Base-by-base conservation (phyloP, 2,888 invertebrate genomes). In the Dicyrtomina minuta region DNA sequence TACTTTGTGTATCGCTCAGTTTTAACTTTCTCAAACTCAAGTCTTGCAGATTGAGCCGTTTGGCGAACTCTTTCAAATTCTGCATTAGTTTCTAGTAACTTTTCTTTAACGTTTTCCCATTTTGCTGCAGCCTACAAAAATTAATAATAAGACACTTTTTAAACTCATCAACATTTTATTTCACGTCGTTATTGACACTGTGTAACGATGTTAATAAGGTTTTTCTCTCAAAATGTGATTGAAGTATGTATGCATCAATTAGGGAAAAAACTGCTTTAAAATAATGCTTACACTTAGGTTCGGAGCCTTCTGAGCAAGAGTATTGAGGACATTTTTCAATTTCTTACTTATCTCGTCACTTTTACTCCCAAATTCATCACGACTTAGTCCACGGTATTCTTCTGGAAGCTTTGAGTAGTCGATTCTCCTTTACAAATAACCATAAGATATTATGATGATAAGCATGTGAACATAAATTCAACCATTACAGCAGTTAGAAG, bases 1-100 rank as follows among this genome's bases (percentile, higher is more conserved):
- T 99, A 99, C 78, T 91, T 88, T 79, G 94, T 93, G 79, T 93
- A 93, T 20, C 97, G 87, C 80, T 96, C 95, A 80, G 94, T 94
- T 80, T 96, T 95, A 3, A 97, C 90, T 83, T 90, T 90, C 80
- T 99, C 98, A 81, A 98, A 99, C 13, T 91, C 90, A 1, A 91
- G 88, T 80, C 97, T 96, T 0, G 98, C 94, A 82, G 91, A 92
- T 82, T 94, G 95, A 62, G 96, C 97, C 78, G 93, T 88, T 79
- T 92, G 91, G 44, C 97, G 86, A 0, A 97, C 92, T 76, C 88
- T 90, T 79, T 98, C 97, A 82, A 98, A 97, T 79, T 99, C 98
- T 81, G 95, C 94, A 81, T 97, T 95, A 0, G 98, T 97, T 67
- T 96, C 94, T 81, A 90, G 91, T 72, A 98, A 88, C 80, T 96